phyloP scores from a whole-genome alignment of 2,797 vertebrate genomes.

The Sciurus carolinensis region DNA sequence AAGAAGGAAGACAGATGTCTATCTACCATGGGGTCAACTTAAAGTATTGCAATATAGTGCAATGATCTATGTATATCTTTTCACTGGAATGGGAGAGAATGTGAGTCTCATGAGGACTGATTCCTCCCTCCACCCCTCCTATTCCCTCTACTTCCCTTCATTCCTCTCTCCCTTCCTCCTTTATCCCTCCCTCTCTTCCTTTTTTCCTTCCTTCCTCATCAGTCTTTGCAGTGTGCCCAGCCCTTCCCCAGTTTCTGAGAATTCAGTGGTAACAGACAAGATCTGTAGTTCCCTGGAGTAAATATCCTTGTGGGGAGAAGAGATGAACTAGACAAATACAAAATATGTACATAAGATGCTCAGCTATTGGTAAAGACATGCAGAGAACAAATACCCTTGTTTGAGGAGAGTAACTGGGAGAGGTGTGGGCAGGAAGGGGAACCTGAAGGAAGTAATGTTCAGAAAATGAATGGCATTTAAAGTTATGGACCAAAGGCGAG shows the following conservation, averaged over 20 bases:
- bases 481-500: neutral
- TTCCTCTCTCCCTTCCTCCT: too few relatives aligned
- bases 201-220: neutral
- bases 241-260: neutral
- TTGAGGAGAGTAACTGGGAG: neutral
- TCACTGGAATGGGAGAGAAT: neutral
- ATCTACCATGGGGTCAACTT: neutral
- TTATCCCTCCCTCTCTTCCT: neutral
- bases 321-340: neutral
- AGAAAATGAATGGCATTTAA: neutral
- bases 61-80: neutral
- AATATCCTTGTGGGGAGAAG: neutral
- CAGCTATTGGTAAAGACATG: neutral
- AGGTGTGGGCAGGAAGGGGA: neutral
- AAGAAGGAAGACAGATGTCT: neutral
- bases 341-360: neutral
- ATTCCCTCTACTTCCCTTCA: neutral
- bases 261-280: neutral
- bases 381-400: neutral
- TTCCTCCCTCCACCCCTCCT: too few relatives aligned
- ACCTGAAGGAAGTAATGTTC: neutral
- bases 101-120: neutral
- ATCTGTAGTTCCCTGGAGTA: neutral
- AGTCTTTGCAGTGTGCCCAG: rapidly evolving
- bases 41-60: neutral